Evolutionary conservation across 2,113 vertebrate species (phyloP), one percentile per base, ranked within the genome.

Genomic region (Alligator sinensis): DNA sequence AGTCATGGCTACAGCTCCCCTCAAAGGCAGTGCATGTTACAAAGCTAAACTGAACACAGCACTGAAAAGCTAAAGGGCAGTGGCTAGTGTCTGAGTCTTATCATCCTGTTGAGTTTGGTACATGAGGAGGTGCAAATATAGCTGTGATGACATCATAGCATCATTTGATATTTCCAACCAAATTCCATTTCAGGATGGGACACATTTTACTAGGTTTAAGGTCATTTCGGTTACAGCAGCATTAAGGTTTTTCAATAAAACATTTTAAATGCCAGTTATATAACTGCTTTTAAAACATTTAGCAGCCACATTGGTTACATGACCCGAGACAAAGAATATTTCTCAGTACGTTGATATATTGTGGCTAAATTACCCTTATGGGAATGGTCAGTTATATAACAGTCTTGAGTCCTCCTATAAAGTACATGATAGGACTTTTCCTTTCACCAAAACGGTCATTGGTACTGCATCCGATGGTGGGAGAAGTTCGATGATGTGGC

Each of bases 271-370:
- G 92, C 91, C 94, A 92, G 96, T 96, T 96, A 95, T 97, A 94
- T 97, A 97, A 96, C 97, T 90, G 96, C 97, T 97, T 97, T 97
- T 96, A 97, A 97, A 97, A 96, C 93, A 97, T 96, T 97, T 95
- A 97, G 95, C 94, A 94, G 95, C 92, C 96, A 92, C 95, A 64
- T 70, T 63, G 95, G 94, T 95, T 96, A 66, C 94, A 91, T 89
- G 97, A 97, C 93, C 95, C 96, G 91, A 97, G 96, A 97, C 96
- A 97, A 96, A 96, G 93, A 88, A 97, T 95, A 96, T 97, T 97
- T 95, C 93, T 93, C 89, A 91, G 86, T 59, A 38, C 77, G 89
- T 86, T 96, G 97, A 97, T 97, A 95, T 94, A 97, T 91, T 91
- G 81, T 96, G 75, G 86, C 64, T 85, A 83, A 93, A 95, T 96